Conservation (phyloP, 2,888 invertebrate genomes). For the Nebria brevicollis region DNA sequence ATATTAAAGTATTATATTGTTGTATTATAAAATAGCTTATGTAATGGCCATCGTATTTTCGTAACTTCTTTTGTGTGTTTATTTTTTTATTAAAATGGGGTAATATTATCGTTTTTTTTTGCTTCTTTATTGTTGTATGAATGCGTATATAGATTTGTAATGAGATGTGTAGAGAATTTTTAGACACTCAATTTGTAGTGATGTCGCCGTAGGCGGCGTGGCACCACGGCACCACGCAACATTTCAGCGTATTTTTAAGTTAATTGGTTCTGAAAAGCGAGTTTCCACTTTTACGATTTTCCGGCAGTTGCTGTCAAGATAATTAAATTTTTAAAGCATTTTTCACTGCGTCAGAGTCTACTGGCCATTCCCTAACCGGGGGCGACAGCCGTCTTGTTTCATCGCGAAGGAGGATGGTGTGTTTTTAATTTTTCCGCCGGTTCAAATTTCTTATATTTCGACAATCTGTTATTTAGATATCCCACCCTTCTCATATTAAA, state of each 20-base stretch:
- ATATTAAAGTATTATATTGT: constrained; percentile 19
- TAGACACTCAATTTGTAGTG: neutral
- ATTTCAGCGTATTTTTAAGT: constrained; percentile 57
- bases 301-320: constrained; percentile 60
- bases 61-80: neutral
- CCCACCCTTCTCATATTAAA: neutral
- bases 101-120: neutral
- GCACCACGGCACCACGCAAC: constrained; percentile 28
- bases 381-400: neutral
- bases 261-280: constrained; percentile 61
- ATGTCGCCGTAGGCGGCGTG: neutral
- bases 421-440: neutral
- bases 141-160: too few species aligned
- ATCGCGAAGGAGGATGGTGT: neutral
- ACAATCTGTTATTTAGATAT: constrained; percentile 1
- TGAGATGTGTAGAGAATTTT: too few species aligned
- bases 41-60: neutral
- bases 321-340: constrained; percentile 61
- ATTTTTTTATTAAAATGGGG: neutral
- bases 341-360: constrained; percentile 52
- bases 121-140: too few species aligned
- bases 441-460: neutral
- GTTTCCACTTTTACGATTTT: constrained; percentile 60
- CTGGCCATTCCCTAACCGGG: neutral
- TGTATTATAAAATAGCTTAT: constrained; percentile 15